Conservation (phyloP, 2,888 invertebrate species). For the Synergus laeviventris region DNA sequence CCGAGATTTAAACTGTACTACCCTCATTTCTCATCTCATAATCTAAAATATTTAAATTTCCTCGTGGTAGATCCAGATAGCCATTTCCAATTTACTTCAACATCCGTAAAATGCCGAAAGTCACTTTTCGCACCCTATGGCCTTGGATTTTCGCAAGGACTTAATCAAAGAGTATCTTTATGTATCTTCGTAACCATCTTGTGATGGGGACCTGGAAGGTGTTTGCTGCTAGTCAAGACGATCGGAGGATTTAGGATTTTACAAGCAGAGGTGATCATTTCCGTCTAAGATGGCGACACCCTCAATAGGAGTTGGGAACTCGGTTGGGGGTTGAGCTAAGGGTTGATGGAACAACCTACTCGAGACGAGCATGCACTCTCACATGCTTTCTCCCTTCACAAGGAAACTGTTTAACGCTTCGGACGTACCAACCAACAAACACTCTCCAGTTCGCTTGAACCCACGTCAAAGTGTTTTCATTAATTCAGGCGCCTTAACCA, state of each 20-base stretch:
- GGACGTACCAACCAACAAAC: slow-evolving; percentile 33
- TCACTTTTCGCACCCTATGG: neutral
- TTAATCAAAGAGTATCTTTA: neutral
- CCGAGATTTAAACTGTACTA: neutral
- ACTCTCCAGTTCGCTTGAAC: slow-evolving; percentile 29
- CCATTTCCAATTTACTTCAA: neutral
- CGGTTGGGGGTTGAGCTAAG: neutral
- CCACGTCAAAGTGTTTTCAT: slow-evolving; percentile 31
- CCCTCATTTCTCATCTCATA: neutral
- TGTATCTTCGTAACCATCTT: neutral
- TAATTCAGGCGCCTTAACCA: slow-evolving; percentile 7
- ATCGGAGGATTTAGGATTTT: neutral
- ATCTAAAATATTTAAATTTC: neutral
- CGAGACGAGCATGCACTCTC: neutral
- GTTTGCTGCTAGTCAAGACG: neutral
- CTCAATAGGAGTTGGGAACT: neutral
- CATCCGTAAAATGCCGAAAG: neutral
- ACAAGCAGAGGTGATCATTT: neutral
- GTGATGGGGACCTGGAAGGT: neutral
- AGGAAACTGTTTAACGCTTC: slow-evolving; percentile 30
- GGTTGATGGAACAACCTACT: slow-evolving; percentile 28
- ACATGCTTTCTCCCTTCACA: neutral
- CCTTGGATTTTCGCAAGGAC: neutral
- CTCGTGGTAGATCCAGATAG: neutral
- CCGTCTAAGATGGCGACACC: neutral